Evolutionary conservation across 1,140 invertebrate genomes (phyloP).

Genomic region (Drosophila orosa): DNA sequence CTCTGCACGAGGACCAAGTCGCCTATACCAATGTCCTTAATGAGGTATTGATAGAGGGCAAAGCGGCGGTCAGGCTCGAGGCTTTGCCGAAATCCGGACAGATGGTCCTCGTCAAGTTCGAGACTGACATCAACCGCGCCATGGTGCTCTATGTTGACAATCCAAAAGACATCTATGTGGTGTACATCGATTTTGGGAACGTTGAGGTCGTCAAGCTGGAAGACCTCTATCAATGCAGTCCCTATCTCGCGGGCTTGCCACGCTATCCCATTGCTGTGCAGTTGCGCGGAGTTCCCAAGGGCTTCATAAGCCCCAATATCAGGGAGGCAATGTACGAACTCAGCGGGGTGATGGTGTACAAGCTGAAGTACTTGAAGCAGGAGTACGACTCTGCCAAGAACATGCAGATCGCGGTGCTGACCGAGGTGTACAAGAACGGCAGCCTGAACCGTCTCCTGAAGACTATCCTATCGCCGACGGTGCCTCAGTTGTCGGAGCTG

Average conservation of each 20-base stretch:
- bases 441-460: constrained; percentile 66
- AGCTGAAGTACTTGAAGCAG: constrained; percentile 49
- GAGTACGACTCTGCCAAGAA: constrained; percentile 38
- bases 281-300: constrained; percentile 58
- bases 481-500: constrained; percentile 30
- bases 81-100: constrained; percentile 56
- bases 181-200: constrained; percentile 74
- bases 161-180: constrained; percentile 52
- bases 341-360: constrained; percentile 34
- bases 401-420: constrained; percentile 57
- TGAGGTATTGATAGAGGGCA: constrained; percentile 35
- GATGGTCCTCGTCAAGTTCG: constrained; percentile 59
- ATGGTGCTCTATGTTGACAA: constrained; percentile 63
- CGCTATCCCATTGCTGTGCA: constrained; percentile 65
- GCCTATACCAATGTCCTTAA: constrained; percentile 55
- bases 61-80: constrained; percentile 23
- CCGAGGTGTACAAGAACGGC: constrained; percentile 45
- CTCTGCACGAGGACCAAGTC: constrained; percentile 32
- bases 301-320: constrained; percentile 53
- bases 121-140: constrained; percentile 52
- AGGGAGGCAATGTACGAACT: constrained; percentile 58
- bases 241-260: constrained; percentile 33
- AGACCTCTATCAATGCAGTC: constrained; percentile 52
- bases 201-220: constrained; percentile 54
- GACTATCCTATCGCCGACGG: constrained; percentile 44